phyloP scores from a whole-genome alignment of 2,888 invertebrate species.

The Luperina nickerlii region DNA sequence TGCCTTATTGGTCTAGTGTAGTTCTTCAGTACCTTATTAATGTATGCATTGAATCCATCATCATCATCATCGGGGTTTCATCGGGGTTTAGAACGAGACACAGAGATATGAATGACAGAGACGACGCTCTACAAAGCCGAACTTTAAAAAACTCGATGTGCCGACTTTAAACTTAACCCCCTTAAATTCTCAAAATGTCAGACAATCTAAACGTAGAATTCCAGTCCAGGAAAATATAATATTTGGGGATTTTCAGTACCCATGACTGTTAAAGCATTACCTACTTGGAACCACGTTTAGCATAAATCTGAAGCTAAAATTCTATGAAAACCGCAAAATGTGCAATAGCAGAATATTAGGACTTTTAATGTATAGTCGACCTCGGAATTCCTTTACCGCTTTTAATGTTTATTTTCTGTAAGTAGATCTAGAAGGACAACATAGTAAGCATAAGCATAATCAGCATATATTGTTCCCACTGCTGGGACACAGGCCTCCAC shows the following conservation, averaged over 20 bases:
- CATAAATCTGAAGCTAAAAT: slow-evolving; percentile 38
- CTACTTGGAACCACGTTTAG: slow-evolving; percentile 38
- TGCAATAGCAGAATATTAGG: slow-evolving; percentile 29
- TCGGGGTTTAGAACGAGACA: neutral
- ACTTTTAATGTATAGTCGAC: neutral
- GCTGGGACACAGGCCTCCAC: no score
- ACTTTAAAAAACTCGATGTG: neutral
- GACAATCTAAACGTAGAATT: slow-evolving; percentile 7
- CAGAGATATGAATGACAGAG: no score
- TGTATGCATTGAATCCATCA: neutral
- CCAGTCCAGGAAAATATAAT: slow-evolving; percentile 14
- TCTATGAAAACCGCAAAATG: slow-evolving; percentile 45
- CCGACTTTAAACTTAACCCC: no score
- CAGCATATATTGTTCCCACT: no score
- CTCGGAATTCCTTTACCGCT: neutral
- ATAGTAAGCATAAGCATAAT: no score
- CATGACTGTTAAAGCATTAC: slow-evolving; percentile 19
- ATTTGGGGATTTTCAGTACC: slow-evolving; percentile 18
- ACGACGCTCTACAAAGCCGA: neutral
- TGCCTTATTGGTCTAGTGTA: neutral
- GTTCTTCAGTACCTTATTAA: neutral
- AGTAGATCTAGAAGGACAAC: neutral
- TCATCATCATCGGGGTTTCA: neutral
- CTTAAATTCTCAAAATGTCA: neutral
- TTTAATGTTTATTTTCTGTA: neutral